Base-by-base conservation (phyloP, 2,888 invertebrate species). In the Diplolepis rosae region DNA sequence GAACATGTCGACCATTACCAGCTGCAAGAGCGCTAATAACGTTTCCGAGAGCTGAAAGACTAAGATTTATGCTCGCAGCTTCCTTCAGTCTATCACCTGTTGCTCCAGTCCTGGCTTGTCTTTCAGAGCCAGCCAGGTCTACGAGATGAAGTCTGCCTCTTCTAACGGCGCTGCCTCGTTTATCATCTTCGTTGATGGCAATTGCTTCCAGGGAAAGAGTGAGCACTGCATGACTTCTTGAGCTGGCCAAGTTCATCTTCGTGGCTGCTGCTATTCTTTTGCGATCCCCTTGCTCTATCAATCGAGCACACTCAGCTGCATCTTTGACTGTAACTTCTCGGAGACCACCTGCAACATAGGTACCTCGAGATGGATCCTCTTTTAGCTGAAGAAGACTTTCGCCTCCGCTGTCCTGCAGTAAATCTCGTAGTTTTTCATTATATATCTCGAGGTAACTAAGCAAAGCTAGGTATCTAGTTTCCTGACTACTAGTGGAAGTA, bases 1-100 rank as follows among this genome's bases (percentile, higher is more conserved):
- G 73, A 93, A 95, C 89, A 94, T 96, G 54, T 94, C 88, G 92
- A 0, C 92, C 92, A 80, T 93, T 93, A 1, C 93, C 93, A 82
- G 94, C 93, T 0, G 94, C 96, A 67, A 96, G 88, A 0, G 96
- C 96, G 1, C 96, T 96, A 76, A 97, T 97, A 0, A 97, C 96
- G 87, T 97, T 97, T 2, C 95, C 96, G 61, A 97, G 89, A 0
- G 96, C 96, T 11, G 96, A 96, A 30, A 97, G 89, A 0, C 95
- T 96, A 65, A 97, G 88, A 90, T 97, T 97, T 71, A 96, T 97
- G 89, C 96, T 96, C 0, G 95, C 95, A 0, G 96, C 96, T 89
- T 97, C 96, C 83, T 95, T 96, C 30, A 97, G 89, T 13, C 96
- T 90, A 75, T 95, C 95, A 0, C 96, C 96, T 6, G 94, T 93